These are phyloP conservation scores for Campoletis sonorensis DNA, from an alignment of 1,140 invertebrate genomes.

Conservation along the genomic window DNA sequence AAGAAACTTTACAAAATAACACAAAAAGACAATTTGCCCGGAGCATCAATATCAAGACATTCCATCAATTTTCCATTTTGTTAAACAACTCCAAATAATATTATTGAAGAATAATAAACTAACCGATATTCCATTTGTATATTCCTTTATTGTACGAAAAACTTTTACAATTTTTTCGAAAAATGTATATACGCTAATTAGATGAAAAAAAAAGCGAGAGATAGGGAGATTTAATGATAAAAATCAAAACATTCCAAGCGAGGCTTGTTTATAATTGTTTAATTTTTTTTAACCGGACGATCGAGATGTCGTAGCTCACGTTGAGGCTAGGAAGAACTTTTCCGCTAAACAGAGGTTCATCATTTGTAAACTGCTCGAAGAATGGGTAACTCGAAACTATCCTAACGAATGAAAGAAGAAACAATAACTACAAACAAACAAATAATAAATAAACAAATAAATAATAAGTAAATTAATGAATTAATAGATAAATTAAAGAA, in stretches of 20 bases:
- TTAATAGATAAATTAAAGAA: not conserved
- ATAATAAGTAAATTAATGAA: not conserved
- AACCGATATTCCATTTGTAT: not conserved
- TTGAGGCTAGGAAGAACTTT: not conserved
- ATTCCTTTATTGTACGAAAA: not conserved
- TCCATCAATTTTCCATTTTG: conserved; percentile 2
- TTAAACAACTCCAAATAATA: not conserved
- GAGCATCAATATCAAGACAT: conserved; percentile 31
- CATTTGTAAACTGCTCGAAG: conserved; percentile 7
- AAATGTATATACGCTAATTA: not conserved
- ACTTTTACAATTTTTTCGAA: not conserved
- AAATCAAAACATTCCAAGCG: not conserved
- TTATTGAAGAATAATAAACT: not conserved
- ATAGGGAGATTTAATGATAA: not conserved
- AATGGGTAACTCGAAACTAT: not conserved
- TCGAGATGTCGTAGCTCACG: not conserved
- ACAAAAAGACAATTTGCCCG: conserved; percentile 31
- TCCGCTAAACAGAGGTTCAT: not conserved
- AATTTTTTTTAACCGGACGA: not conserved
- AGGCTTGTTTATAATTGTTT: not conserved
- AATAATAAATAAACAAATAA: too few species aligned
- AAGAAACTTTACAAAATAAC: conserved; percentile 11
- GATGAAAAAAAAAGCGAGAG: not conserved
- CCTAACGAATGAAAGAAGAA: conserved; percentile 8
- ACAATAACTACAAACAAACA: conserved; percentile 5